Evolutionary conservation across 2,888 invertebrate genomes (phyloP).

Genomic region (Hypomecis atomaria): DNA sequence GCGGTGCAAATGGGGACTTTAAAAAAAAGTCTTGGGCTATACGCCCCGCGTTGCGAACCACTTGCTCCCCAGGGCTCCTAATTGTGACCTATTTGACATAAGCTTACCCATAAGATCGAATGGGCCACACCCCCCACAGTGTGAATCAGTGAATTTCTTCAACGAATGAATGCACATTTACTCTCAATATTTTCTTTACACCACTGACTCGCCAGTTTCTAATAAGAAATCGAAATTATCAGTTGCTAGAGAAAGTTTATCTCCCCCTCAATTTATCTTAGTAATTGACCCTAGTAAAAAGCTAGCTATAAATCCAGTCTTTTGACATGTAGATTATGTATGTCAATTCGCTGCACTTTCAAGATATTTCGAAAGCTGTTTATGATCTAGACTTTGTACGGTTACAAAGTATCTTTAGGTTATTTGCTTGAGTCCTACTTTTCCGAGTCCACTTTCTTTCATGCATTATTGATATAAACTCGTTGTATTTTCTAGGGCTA

Average conservation of each 20-base stretch:
- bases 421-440: conserved; percentile 15
- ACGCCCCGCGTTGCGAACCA: too few relatives aligned
- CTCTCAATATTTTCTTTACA: too few relatives aligned
- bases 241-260: background rate
- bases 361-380: conserved; percentile 25
- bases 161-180: too few relatives aligned
- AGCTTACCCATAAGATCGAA: too few relatives aligned
- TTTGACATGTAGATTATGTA: conserved; percentile 9
- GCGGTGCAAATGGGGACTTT: too few relatives aligned
- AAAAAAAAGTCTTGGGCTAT: too few relatives aligned
- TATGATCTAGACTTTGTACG: conserved; percentile 11
- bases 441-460: conserved; percentile 12
- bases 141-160: too few relatives aligned
- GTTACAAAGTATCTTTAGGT: conserved; percentile 3
- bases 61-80: too few relatives aligned
- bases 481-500: conserved; percentile 70
- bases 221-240: too few relatives aligned
- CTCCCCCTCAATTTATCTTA: background rate
- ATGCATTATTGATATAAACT: background rate
- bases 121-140: too few relatives aligned
- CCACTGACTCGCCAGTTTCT: too few relatives aligned
- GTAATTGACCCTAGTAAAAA: background rate
- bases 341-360: conserved; percentile 23
- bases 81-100: too few relatives aligned
- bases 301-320: background rate